Conservation (phyloP, 1,140 invertebrate genomes). For the Ylistrum balloti region DNA sequence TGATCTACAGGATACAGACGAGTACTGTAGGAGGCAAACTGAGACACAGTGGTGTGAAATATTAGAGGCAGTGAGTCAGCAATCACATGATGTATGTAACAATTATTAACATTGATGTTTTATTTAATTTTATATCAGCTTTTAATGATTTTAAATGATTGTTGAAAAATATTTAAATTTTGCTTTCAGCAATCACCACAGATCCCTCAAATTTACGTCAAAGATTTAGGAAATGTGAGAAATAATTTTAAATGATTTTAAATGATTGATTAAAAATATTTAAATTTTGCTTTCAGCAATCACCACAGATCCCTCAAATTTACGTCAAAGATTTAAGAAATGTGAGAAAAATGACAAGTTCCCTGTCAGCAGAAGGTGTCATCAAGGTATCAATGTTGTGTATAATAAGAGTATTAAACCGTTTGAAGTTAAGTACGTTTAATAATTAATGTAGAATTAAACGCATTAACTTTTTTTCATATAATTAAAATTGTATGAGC, state of each 20-base stretch:
- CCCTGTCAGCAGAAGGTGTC: background rate
- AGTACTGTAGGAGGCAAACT: background rate
- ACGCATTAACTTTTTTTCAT: too few relatives aligned
- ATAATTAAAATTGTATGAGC: too few relatives aligned
- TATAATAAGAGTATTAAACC: too few relatives aligned
- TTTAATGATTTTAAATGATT: too few relatives aligned
- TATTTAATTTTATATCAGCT: too few relatives aligned
- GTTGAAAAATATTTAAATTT: background rate
- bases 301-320: background rate
- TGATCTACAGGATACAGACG: background rate
- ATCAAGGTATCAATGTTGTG: background rate
- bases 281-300: background rate
- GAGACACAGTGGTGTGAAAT: background rate
- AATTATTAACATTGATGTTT: too few relatives aligned
- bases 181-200: background rate
- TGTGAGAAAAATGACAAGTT: background rate
- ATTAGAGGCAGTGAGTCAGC: background rate
- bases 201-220: background rate
- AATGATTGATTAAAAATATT: too few relatives aligned
- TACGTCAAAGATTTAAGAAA: background rate
- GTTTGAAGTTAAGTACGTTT: too few relatives aligned
- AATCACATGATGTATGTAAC: background rate
- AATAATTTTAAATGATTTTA: background rate
- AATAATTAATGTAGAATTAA: too few relatives aligned
- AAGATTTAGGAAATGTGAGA: background rate